A percentile compares a stretch with the other conserved stretches of the same genome.
These are phyloP conservation scores for Talpa occidentalis DNA, from an alignment of 2,113 vertebrate genomes.

Conservation along the genomic window DNA sequence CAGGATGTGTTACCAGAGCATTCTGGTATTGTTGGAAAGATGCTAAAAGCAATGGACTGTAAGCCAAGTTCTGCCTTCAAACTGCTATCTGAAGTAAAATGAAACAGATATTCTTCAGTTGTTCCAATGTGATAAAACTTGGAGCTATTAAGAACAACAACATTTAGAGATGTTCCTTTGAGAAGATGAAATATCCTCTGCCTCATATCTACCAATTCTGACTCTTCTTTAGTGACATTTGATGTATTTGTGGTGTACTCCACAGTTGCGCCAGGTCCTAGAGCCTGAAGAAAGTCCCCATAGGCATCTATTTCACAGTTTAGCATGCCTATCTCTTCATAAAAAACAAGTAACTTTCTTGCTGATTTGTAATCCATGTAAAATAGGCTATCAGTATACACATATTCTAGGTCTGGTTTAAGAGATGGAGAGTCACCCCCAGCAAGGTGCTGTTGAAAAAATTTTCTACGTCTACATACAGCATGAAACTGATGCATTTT, in stretches of 20 bases:
- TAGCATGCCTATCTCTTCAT: slow-evolving; percentile 86
- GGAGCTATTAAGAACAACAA: slow-evolving; percentile 94
- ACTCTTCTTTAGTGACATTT: slow-evolving; percentile 85
- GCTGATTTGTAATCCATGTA: slow-evolving; percentile 90
- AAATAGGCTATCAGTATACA: slow-evolving; percentile 96
- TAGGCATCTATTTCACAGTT: slow-evolving; percentile 96
- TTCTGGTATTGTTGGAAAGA: slow-evolving; percentile 42
- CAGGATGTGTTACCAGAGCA: slow-evolving; percentile 69
- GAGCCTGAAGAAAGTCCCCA: slow-evolving; percentile 95
- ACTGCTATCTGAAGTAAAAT: slow-evolving; percentile 87
- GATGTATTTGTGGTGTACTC: slow-evolving; percentile 87
- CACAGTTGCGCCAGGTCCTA: slow-evolving; percentile 89
- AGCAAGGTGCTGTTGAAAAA: background rate
- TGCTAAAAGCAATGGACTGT: slow-evolving; percentile 87
- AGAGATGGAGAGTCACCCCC: accelerated
- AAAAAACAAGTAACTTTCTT: slow-evolving; percentile 86
- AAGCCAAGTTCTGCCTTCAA: slow-evolving; percentile 91
- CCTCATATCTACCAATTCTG: slow-evolving; percentile 84
- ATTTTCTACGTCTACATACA: slow-evolving; percentile 74
- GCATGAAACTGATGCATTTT: slow-evolving; percentile 89
- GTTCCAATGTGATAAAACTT: slow-evolving; percentile 97
- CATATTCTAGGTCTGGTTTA: slow-evolving; percentile 80
- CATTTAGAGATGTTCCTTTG: slow-evolving; percentile 89
- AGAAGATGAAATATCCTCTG: slow-evolving; percentile 91
- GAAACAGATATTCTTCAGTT: slow-evolving; percentile 92